phyloP scores from a whole-genome alignment of 2,113 vertebrate genomes.

The Pitta sordida region DNA sequence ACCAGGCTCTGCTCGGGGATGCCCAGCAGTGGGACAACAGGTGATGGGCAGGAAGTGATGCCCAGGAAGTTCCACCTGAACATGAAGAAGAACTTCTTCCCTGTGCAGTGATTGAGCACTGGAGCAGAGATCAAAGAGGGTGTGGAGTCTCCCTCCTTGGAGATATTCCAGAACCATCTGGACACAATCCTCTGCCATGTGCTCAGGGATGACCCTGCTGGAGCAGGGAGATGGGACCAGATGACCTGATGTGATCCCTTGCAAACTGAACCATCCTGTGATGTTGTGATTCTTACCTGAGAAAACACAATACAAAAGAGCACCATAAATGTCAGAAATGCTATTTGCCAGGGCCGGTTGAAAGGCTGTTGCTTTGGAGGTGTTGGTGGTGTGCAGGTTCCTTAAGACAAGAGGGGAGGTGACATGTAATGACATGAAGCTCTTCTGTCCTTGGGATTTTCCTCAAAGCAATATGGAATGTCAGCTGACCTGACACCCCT shows the following conservation, averaged over 20 bases:
- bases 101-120: not conserved
- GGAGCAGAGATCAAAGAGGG: too few species aligned
- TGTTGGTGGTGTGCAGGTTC: not conserved
- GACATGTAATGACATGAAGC: fast-evolving
- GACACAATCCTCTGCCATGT: not conserved
- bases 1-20: fast-evolving
- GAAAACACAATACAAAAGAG: not conserved
- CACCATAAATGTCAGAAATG: not conserved
- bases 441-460: not conserved
- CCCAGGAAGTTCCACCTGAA: not conserved
- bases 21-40: not conserved
- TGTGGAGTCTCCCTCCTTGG: not conserved
- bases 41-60: not conserved
- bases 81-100: not conserved
- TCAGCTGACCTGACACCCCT: not conserved
- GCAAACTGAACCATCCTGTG: not conserved
- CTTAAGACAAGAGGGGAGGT: not conserved
- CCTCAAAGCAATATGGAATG: not conserved
- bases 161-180: not conserved
- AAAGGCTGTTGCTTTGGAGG: not conserved
- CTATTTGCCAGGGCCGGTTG: not conserved
- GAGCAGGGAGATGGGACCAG: not conserved
- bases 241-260: not conserved
- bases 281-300: not conserved
- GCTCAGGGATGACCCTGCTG: not conserved